Base-by-base conservation (phyloP, 2,797 vertebrate genomes). In the Nyctalus aviator region DNA sequence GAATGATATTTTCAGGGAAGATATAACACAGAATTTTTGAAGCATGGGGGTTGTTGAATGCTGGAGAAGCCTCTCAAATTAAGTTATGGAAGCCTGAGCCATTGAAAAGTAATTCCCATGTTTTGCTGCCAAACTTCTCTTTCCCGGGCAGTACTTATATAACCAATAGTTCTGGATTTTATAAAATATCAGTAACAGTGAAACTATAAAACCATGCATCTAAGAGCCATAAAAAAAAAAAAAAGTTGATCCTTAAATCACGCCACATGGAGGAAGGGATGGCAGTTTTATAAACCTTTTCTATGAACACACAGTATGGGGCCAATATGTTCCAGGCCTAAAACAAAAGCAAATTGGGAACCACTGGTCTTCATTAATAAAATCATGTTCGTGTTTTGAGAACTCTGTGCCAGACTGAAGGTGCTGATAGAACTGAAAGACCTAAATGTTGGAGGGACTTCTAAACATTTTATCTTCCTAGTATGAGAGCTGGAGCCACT, bases 211-310 rank as follows among this genome's bases (percentile, higher is more conserved):
- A 64, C 27, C 48, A 32, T 79, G 41, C 55, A 62, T 76, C 0
- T 64, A 78, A 55, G 89, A 84, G n/a, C 57, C 55, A 71, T 78
- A 90, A 90, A 85, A 59, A 87, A 87, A 55, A 87, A 46, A 87
- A 55, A 87, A 46, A 88, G 35, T n/a, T 46, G 27, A 15, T 4
- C 68, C 94, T 78, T 93, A 89, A 95, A 95, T 93, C 84, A 95
- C 71, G 72, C 21, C 21, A 44, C 84, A 68, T 73, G 87, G 2
- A 0, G 91, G 48, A 76, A 83, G 10, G 62, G 15, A 57, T 55
- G 44, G 41, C 83, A 86, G 32, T 84, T 96, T 93, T 73, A 89
- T 78, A 68, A 7, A 78, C 13, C n/a, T 95, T 90, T 82, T 71
- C 87, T 84, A 71, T 87, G 27, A 87, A 84, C 37, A 79, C 35